Percentiles rank a stretch among this genome's conserved stretches.
phyloP scores from a whole-genome alignment of 2,113 vertebrate genomes.

The Danio rerio region GRCz12tu NC_133184.1:20647001-20647500 shows the following conservation, averaged over 20 bases:
- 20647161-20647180: constrained; percentile 15
- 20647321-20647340: constrained; percentile 50
- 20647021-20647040: constrained; percentile 52
- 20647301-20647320: constrained; percentile 20
- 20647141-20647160: constrained; percentile 91
- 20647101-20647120: constrained; percentile 93
- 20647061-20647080: constrained; percentile 95
- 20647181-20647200: constrained; percentile 15
- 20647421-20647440: constrained; percentile 43
- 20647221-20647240: background rate
- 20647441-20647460: constrained; percentile 64
- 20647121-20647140: constrained; percentile 93
- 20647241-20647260: constrained; percentile 45
- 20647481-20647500: constrained; percentile 74
- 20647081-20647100: constrained; percentile 95
- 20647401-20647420: constrained; percentile 9
- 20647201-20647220: background rate
- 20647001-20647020: constrained; percentile 45
- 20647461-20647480: constrained; percentile 73
- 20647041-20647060: constrained; percentile 77
- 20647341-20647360: constrained; percentile 14
- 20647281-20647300: background rate
- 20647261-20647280: constrained; percentile 61
- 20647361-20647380: background rate
- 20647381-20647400: background rate